phyloP scores from a whole-genome alignment of 1,140 invertebrate species.

The Meloidogyne chitwoodi region DNA sequence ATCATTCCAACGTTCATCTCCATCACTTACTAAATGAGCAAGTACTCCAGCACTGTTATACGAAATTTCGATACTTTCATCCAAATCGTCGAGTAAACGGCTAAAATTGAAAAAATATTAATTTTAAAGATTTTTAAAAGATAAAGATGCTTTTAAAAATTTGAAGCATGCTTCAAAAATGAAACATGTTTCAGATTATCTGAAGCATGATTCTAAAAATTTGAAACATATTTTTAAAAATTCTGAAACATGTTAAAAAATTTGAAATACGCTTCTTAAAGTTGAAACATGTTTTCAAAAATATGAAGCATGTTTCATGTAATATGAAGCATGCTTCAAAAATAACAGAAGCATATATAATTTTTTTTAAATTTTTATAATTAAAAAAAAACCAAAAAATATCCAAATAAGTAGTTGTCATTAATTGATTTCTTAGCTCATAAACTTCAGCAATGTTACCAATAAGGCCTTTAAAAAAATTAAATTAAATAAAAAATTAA shows the following conservation, averaged over 20 bases:
- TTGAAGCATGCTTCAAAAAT: too few relatives aligned
- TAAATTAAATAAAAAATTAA: neutral
- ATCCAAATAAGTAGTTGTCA: slow-evolving; percentile 76
- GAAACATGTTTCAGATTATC: too few relatives aligned
- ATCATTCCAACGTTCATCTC: slow-evolving; percentile 72
- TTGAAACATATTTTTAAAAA: too few relatives aligned
- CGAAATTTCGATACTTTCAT: slow-evolving; percentile 90
- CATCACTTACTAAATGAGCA: slow-evolving; percentile 88
- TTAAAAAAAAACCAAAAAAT: slow-evolving; percentile 68
- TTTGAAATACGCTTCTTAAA: too few relatives aligned
- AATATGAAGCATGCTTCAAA: too few relatives aligned
- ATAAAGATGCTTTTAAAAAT: too few relatives aligned
- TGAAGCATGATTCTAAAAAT: too few relatives aligned
- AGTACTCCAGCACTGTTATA: slow-evolving; percentile 94
- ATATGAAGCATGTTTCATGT: too few relatives aligned
- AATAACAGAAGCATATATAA: too few relatives aligned
- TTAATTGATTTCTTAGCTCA: slow-evolving; percentile 74
- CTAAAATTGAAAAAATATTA: slow-evolving; percentile 57
- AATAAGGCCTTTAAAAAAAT: slow-evolving; percentile 65
- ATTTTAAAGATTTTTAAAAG: neutral
- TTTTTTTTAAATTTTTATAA: too few relatives aligned
- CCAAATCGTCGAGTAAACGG: slow-evolving; percentile 72
- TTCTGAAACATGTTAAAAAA: too few relatives aligned
- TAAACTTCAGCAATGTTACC: slow-evolving; percentile 93
- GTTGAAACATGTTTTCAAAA: too few relatives aligned